These are phyloP conservation scores for Eueremaeus valkanovi DNA, from an alignment of 2,888 invertebrate genomes.

Conservation along the genomic window DNA sequence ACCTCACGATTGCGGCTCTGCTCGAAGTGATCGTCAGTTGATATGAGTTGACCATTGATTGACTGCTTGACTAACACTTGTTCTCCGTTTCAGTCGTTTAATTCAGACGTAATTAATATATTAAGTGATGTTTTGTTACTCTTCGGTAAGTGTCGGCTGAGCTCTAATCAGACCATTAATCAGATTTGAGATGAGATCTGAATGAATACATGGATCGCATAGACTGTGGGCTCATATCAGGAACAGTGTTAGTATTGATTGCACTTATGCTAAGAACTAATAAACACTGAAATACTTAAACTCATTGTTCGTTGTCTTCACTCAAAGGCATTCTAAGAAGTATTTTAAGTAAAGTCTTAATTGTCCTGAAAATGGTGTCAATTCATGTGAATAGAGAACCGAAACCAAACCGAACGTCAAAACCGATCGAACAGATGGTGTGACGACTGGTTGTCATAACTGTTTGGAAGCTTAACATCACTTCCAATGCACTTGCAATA, in stretches of 20 bases:
- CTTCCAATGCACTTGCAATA: background rate
- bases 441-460: background rate
- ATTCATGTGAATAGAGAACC: too few relatives aligned
- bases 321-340: conserved; percentile 24
- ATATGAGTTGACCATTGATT: background rate
- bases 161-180: conserved; percentile 20
- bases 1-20: conserved; percentile 61
- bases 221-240: conserved; percentile 20
- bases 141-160: conserved; percentile 58
- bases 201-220: background rate
- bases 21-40: conserved; percentile 36
- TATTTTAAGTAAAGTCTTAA: conserved; percentile 1
- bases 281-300: background rate
- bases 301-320: background rate
- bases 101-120: conserved; percentile 74
- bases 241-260: conserved; percentile 27
- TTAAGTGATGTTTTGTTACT: conserved; percentile 78
- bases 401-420: background rate
- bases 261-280: background rate
- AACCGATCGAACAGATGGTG: background rate
- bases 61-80: conserved; percentile 18
- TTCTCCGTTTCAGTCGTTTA: conserved; percentile 57
- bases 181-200: too few relatives aligned
- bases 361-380: background rate
- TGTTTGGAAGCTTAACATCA: background rate